phyloP scores from a whole-genome alignment of 2,113 vertebrate genomes.

The Gavialis gangeticus region DNA sequence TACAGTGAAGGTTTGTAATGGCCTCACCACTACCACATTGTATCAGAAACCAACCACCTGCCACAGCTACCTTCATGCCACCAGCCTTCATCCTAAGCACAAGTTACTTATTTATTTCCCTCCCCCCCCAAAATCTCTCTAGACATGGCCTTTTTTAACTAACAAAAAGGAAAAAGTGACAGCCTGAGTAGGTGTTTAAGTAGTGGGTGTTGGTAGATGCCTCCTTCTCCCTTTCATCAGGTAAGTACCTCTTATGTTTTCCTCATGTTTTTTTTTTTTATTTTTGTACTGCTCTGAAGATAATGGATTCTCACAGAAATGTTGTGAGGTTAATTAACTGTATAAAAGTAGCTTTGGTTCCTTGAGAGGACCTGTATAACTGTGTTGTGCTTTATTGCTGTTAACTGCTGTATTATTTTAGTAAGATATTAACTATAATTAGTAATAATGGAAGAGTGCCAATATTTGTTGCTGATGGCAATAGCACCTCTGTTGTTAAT shows the following conservation, averaged over 20 bases:
- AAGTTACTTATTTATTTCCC: background rate
- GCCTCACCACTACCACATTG: too few species aligned
- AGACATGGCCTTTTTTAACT: background rate
- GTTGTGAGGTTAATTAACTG: background rate
- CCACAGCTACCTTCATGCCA: too few species aligned
- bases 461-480: background rate
- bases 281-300: background rate
- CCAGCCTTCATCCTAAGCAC: background rate
- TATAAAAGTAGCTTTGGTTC: background rate
- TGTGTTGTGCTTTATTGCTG: background rate
- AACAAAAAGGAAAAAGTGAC: background rate
- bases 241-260: background rate
- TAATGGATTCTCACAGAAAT: background rate
- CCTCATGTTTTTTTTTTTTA: background rate
- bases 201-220: background rate
- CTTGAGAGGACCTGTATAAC: background rate
- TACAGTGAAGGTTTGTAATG: too few species aligned
- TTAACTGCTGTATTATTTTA: background rate
- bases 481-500: background rate
- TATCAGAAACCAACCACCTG: too few species aligned
- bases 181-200: background rate
- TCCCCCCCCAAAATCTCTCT: background rate
- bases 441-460: background rate
- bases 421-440: background rate
- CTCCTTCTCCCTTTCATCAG: background rate